Evolutionary conservation across 2,113 vertebrate genomes (phyloP), one percentile per base, ranked within the genome.

Genomic region (Leiothrix lutea): DNA sequence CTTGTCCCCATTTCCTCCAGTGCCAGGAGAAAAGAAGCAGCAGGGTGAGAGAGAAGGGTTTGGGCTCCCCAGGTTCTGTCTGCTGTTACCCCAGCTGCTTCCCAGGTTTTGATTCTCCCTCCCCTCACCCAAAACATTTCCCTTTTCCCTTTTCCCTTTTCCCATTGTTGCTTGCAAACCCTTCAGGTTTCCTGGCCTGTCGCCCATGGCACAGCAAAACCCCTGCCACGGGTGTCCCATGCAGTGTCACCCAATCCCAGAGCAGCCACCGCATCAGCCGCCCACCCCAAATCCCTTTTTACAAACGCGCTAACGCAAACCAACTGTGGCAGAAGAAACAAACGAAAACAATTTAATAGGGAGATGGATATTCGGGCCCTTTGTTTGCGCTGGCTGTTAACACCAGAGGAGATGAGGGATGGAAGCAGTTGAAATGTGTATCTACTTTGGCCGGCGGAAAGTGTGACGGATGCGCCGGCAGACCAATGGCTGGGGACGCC

Each of bases 331-430:
- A 53, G n/a, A 23, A 78, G 89, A 33, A 94, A 80, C 66, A 22
- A 94, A 53, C 31, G 70, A 74, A 80, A 94, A 50, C 66, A 82
- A 74, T 95, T 86, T 51, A 62, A 54, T 4, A 6, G 70, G 66
- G 81, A 5, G 22, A 64, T 44, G 95, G 94, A 57, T 94, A 3
- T 53, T 77, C 3, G 11, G 90, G 90, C 58, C 56, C 44, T 95
- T 91, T 95, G 87, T 95, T 94, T 90, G 94, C 24, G 40, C 82
- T 82, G 93, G 74, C 94, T 95, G 95, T 92, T 93, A 83, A 44
- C 85, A 80, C 88, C 82, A 56, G 92, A 74, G 72, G 80, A 96
- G 93, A 60, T 2, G 75, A 80, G 86, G 94, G 20, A 78, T 74
- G 83, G 96, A 45, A 93, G 93, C 72, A 44, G 73, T 78, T 57